Percentiles rank a stretch among this genome's conserved stretches.
These are phyloP conservation scores for Holotrichia oblita DNA, from an alignment of 1,140 invertebrate genomes.

Conservation along the genomic window DNA sequence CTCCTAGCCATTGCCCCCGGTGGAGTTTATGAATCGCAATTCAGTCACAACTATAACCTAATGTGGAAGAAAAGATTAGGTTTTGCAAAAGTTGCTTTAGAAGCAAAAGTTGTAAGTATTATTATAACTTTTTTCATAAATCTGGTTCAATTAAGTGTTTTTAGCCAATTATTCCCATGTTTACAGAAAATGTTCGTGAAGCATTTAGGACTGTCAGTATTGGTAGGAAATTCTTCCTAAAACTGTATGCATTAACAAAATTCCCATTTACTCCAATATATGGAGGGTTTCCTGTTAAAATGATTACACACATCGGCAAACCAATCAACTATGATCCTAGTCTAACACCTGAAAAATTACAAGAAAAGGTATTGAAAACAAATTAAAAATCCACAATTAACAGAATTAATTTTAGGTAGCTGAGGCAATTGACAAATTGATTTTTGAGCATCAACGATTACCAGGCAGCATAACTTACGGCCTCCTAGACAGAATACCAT, in stretches of 20 bases:
- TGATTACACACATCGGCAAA: slow-evolving; percentile 88
- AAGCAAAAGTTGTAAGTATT: slow-evolving; percentile 87
- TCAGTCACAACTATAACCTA: slow-evolving; percentile 91
- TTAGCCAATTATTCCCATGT: slow-evolving; percentile 92
- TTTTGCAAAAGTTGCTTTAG: slow-evolving; percentile 96
- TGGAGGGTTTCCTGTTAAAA: slow-evolving; percentile 97
- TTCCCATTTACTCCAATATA: slow-evolving; percentile 95
- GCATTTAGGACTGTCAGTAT: slow-evolving; percentile 87
- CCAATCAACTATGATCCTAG: slow-evolving; percentile 80
- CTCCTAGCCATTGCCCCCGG: slow-evolving; percentile 96
- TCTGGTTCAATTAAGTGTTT: slow-evolving; percentile 56
- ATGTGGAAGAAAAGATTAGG: slow-evolving; percentile 95
- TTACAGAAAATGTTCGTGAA: slow-evolving; percentile 96
- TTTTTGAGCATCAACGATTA: slow-evolving; percentile 81
- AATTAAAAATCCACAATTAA: slow-evolving; percentile 6
- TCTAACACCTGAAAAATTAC: slow-evolving; percentile 80
- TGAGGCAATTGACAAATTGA: slow-evolving; percentile 76
- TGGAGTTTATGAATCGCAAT: slow-evolving; percentile 96
- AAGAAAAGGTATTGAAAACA: slow-evolving; percentile 71
- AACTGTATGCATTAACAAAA: slow-evolving; percentile 77
- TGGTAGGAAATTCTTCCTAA: slow-evolving; percentile 76
- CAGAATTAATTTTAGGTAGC: slow-evolving; percentile 70
- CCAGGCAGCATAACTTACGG: slow-evolving; percentile 88
- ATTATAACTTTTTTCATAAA: slow-evolving; percentile 39
- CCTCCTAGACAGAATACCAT: slow-evolving; percentile 74